Base-by-base conservation (phyloP, 2,888 invertebrate genomes). In the Cheiracanthium punctorium region DNA sequence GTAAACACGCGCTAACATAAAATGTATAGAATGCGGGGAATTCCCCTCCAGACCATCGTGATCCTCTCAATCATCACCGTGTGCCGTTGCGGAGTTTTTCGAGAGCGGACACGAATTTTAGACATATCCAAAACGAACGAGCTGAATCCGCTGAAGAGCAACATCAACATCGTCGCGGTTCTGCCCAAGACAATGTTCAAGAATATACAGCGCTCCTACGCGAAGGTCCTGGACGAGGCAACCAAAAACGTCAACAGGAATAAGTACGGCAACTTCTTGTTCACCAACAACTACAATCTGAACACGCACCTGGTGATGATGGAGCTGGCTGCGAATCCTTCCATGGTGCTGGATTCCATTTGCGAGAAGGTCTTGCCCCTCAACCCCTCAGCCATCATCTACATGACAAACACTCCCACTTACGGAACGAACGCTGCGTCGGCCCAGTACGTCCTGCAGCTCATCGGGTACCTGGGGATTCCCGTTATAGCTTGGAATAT, bases 401-500 rank as follows among this genome's bases (percentile, higher is more conserved):
- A 97, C 93, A 94, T 98, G 93, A 97, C 97, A 95, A 97, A 97
- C 93, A 96, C 97, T 93, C 97, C 97, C 95, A 76, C 89, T 92
- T 97, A 97, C 91, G 97, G 97, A 72, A 94, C 96, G 88, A 96
- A 96, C 92, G 97, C 97, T 87, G 97, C 97, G 90, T 96, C 97
- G 89, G 96, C 97, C 84, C 97, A 97, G 92, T 98, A 97, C 93
- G 96, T 97, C 92, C 94, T 97, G 89, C 97, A 97, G 93, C 93
- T 97, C 91, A 96, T 97, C 90, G 97, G 97, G 85, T 97, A 97
- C 93, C 94, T 98, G 90, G 98, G 97, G 89, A 97, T 98, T 91
- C 98, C 98, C 90, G 97, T 98, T 74, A 97, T 98, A 90, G 97
- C 97, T 10, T 98, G 98, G 98, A 98, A 98, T 92, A 97, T 98